phyloP scores from a whole-genome alignment of 2,888 invertebrate species.

The Terebella lapidaria region DNA sequence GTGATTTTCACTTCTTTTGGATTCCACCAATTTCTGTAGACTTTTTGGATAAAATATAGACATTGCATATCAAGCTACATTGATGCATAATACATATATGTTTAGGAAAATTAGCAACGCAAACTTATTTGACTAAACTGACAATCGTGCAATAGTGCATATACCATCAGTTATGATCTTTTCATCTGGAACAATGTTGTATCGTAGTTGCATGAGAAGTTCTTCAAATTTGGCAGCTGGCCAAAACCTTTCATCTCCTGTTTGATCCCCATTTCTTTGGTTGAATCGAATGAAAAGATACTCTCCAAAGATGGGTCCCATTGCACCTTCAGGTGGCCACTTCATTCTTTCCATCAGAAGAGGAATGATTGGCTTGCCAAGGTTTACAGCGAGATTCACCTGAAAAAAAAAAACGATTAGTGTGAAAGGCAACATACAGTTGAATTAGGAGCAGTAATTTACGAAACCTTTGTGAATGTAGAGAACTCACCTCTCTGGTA shows the following conservation, averaged over 20 bases:
- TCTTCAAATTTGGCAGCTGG: slow-evolving; percentile 48
- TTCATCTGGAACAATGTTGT: slow-evolving; percentile 30
- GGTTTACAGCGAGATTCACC: slow-evolving; percentile 42
- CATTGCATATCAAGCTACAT: no score
- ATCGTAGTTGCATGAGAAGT: no score
- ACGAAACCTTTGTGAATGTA: no score
- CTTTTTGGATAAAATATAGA: background rate
- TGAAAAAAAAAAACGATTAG: no score
- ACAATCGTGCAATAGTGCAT: no score
- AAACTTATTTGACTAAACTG: no score
- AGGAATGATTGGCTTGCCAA: slow-evolving; percentile 47
- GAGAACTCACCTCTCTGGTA: slow-evolving; percentile 41
- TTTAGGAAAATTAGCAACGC: no score
- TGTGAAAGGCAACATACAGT: no score
- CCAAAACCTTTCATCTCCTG: slow-evolving; percentile 31
- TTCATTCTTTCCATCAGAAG: slow-evolving; percentile 46
- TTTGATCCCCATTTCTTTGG: slow-evolving; percentile 27
- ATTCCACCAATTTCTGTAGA: background rate
- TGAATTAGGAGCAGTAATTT: no score
- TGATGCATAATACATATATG: no score
- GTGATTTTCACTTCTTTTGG: background rate
- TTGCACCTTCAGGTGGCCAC: no score
- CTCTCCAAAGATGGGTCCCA: slow-evolving; percentile 49
- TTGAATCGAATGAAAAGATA: slow-evolving; percentile 43
- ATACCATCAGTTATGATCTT: background rate